phyloP scores from a whole-genome alignment of 2,113 vertebrate species.

The Hippocampus zosterae region DNA sequence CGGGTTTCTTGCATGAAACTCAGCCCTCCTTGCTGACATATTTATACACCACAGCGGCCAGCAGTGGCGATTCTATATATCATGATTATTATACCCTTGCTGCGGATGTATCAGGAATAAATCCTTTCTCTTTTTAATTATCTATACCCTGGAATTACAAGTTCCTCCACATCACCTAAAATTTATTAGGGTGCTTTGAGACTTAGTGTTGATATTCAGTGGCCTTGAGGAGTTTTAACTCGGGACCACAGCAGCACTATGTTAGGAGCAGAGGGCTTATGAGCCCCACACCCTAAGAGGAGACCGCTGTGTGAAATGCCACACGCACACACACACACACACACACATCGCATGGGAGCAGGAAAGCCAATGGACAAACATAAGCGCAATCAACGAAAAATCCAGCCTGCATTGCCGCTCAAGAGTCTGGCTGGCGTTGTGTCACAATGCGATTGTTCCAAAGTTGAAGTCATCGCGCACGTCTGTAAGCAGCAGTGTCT shows the following conservation, averaged over 20 bases:
- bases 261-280: conserved; percentile 24
- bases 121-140: conserved; percentile 37
- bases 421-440: background rate
- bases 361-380: conserved; percentile 25
- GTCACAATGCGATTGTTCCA: background rate
- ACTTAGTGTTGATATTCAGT: conserved; percentile 14
- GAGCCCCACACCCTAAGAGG: conserved; percentile 30
- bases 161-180: conserved; percentile 9
- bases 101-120: conserved; percentile 22
- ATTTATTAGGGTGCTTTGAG: conserved; percentile 16
- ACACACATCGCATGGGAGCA: conserved; percentile 1
- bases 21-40: conserved; percentile 22
- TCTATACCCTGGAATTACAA: conserved; percentile 44
- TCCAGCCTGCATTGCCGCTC: background rate
- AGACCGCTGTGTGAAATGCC: conserved; percentile 40
- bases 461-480: background rate
- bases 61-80: conserved; percentile 17
- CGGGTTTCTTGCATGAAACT: conserved; percentile 38
- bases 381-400: conserved; percentile 34
- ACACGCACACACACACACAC: conserved; percentile 17
- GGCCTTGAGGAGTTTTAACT: conserved; percentile 41
- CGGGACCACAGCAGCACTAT: conserved; percentile 14
- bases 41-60: conserved; percentile 26
- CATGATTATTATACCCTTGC: conserved; percentile 26
- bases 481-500: background rate